Evolutionary conservation across 2,888 invertebrate genomes (phyloP).

Genomic region (Sesia apiformis): DNA sequence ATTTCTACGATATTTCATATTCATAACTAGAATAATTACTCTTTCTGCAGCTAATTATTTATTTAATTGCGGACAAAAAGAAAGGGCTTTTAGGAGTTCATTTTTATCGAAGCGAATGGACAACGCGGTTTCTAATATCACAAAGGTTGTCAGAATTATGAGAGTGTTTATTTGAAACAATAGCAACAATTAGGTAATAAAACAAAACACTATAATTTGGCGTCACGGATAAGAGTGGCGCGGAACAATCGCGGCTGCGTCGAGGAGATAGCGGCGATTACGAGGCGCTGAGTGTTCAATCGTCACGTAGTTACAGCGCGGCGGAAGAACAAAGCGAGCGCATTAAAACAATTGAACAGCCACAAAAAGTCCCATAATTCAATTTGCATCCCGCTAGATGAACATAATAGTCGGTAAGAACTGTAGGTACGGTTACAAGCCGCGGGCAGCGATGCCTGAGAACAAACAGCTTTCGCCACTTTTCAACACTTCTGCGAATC

Average conservation of each 20-base stretch:
- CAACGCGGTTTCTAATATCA: neutral
- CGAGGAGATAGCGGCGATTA: constrained; percentile 50
- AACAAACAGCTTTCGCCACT: constrained; percentile 68
- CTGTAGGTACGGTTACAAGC: constrained; percentile 50
- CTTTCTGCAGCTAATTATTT: constrained; percentile 23
- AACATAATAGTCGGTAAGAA: constrained; percentile 51
- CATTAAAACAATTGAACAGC: constrained; percentile 62
- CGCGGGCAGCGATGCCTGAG: constrained; percentile 38
- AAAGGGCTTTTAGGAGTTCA: neutral
- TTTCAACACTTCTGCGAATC: constrained; percentile 70
- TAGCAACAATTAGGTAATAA: constrained; percentile 68
- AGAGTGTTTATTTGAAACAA: constrained; percentile 37
- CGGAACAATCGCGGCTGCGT: constrained; percentile 41
- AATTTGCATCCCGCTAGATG: constrained; percentile 73
- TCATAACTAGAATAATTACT: constrained; percentile 24
- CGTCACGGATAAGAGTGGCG: constrained; percentile 53
- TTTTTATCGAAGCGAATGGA: neutral
- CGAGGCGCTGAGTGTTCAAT: constrained; percentile 56
- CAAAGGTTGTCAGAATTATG: neutral
- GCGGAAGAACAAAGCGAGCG: constrained; percentile 60
- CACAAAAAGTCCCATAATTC: constrained; percentile 73
- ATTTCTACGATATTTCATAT: constrained; percentile 38
- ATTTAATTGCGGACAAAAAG: constrained; percentile 3
- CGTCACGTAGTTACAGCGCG: constrained; percentile 60
- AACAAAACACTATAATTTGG: constrained; percentile 66